Conservation (phyloP, 2,888 invertebrate genomes). For the Byasa hedistus region DNA sequence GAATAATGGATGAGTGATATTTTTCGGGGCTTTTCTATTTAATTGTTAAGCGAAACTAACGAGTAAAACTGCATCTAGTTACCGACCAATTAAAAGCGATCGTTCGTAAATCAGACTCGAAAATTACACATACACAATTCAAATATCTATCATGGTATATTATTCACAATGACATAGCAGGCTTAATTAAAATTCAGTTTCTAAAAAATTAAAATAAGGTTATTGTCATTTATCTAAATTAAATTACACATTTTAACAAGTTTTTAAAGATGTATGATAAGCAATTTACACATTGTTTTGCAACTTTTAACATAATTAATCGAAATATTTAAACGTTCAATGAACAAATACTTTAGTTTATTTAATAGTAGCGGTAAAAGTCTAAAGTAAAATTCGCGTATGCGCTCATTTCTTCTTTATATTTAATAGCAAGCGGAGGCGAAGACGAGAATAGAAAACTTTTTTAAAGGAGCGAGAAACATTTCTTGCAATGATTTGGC, state of each 20-base stretch:
- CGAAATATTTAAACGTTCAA: background rate
- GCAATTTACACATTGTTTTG: too few species aligned
- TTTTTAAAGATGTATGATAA: too few species aligned
- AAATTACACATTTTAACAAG: too few species aligned
- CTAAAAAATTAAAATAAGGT: background rate
- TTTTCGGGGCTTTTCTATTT: slow-evolving; percentile 55
- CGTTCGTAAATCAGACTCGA: slow-evolving; percentile 61
- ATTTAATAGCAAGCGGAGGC: slow-evolving; percentile 1
- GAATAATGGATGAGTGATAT: slow-evolving; percentile 54
- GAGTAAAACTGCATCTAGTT: slow-evolving; percentile 47
- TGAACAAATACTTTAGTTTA: too few species aligned
- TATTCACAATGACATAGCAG: background rate
- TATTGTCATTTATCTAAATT: background rate
- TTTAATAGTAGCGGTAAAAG: too few species aligned
- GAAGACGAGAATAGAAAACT: slow-evolving; percentile 26
- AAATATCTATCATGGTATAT: background rate
- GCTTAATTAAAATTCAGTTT: background rate
- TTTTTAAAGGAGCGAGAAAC: slow-evolving; percentile 15
- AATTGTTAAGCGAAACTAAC: slow-evolving; percentile 68
- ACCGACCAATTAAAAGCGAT: slow-evolving; percentile 64
- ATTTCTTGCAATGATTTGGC: slow-evolving; percentile 25
- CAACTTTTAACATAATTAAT: too few species aligned
- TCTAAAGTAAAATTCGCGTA: background rate
- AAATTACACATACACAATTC: slow-evolving; percentile 40
- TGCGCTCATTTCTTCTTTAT: background rate